Evolutionary conservation across 2,888 invertebrate genomes (phyloP), one percentile per base, ranked within the genome.

Genomic region (Chymomyza amoena): DNA sequence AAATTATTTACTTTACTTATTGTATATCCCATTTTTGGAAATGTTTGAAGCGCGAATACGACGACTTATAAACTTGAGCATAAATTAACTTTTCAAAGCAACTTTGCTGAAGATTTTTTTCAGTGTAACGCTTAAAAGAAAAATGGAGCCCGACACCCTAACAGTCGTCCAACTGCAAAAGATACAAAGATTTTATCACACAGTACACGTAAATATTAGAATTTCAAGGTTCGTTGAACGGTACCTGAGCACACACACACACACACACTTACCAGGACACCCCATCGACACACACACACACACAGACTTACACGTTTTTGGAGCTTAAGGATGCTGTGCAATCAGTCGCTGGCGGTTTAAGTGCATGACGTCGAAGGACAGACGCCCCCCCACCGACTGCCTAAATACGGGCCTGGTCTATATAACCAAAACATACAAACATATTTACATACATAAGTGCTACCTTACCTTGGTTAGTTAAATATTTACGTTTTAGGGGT

Each of bases 201-300:
- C 67, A 61, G 67, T 61, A 66, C 67, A 67, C 67, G 67, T 67
- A 67, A 67, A 67, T 67, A 67, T 67, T 67, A 67, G 67, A 67
- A 67, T 67, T 67, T 67, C 67, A 62, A 61, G 67, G 67, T 67
- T 67, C 61, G 67, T 67, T 67, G 61, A 61, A 62, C 61, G 67
- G 52, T 60, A 66, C 66, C 36, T 15, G 15, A 9, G 32, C 6
- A 5, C 36, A 5, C 36, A 36, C 25, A 20, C 16, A 56, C 20
- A 56, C 45, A 57, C 18, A 32, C 59, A 51, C 59, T 59, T 16
- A 10, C 39, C 39, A 45, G 13, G 13, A 45, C 39, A 45, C 39
- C 10, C 39, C 13, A 45, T 45, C 13, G 25, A 28, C 25, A 59
- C 16, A 50, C 57, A 25, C 45, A 45, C 51, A 51, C 45, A 59